phyloP scores from a whole-genome alignment of 2,113 vertebrate genomes.

The Bubo blakistoni region DNA sequence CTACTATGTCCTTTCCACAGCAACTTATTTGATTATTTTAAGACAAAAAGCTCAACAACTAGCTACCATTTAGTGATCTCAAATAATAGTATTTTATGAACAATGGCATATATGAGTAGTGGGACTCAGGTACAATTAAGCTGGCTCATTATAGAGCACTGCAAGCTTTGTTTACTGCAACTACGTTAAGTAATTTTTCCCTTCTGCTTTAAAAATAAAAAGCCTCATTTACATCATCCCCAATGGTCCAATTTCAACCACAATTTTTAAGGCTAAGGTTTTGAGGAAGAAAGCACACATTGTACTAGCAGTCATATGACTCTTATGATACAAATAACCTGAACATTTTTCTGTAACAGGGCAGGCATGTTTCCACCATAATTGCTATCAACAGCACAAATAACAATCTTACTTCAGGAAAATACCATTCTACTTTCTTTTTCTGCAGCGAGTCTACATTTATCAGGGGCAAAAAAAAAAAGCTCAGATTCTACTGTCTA shows the following conservation, averaged over 20 bases:
- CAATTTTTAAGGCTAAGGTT: not conserved
- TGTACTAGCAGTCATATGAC: not conserved
- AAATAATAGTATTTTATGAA: not conserved
- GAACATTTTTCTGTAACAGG: not conserved
- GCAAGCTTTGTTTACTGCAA: not conserved
- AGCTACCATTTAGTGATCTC: not conserved
- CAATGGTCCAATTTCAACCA: not conserved
- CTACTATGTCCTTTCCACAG: not conserved
- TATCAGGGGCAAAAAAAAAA: not conserved
- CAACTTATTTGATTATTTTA: not conserved
- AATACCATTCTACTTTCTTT: not conserved
- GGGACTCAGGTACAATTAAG: not conserved
- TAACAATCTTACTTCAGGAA: not conserved
- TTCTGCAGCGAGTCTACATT: not conserved
- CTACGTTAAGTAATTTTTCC: not conserved
- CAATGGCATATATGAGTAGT: not conserved
- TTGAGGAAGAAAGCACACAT: not conserved
- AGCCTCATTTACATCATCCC: not conserved
- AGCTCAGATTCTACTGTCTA: not conserved
- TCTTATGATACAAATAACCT: not conserved
- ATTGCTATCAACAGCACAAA: not conserved
- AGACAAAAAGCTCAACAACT: not conserved
- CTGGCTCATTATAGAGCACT: not conserved
- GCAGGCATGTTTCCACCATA: not conserved
- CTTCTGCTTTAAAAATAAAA: conserved; percentile 20